Base-by-base conservation (phyloP, 2,113 vertebrate genomes). In the Forbesichthys agassizii region DNA sequence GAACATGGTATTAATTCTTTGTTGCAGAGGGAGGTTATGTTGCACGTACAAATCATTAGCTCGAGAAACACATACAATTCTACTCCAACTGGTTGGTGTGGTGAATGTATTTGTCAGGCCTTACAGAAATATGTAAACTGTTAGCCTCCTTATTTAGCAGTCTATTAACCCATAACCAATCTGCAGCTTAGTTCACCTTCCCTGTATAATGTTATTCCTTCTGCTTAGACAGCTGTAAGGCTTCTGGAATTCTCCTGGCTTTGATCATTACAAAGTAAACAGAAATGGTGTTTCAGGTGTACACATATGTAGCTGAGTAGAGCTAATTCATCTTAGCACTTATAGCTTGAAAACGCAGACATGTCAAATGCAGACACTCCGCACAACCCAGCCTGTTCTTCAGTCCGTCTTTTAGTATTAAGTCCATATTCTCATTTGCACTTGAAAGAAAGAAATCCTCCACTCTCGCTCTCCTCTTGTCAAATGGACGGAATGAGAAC, bases 371-470 rank as follows among this genome's bases (percentile, higher is more conserved):
- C 48, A 14, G 72, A 66, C 83, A 59, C 1, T 54, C 59, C 74
- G 74, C 46, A 33, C 69, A 74, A 81, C 78, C 79, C 51, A 5
- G 36, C 5, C 36, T 42, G 36, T 56, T 79, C 77, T 59, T 56
- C 73, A 60, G 78, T 80, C 77, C 82, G 68, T 80, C 64, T 68
- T 59, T 55, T 55, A 70, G 79, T 83, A 90, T 88, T 88, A 81
- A 64, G 60, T 71, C 82, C 75, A 69, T 61, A 54, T 80, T 87
- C 68, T 88, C 71, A 85, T 89, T 87, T 89, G 79, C 86, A 88
- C 88, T 85, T 86, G 64, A 89, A 87, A 88, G 81, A 76, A 77
- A 78, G 68, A 75, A 79, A 87, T 80, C 79, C 75, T 62, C 63
- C 48, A n/a, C 52, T 59, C 70, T 71, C 62, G 51, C 20, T 20